Percentiles rank a stretch among this genome's conserved stretches.
phyloP scores from a whole-genome alignment of 2,113 vertebrate genomes.

The Panthera uncia region DNA sequence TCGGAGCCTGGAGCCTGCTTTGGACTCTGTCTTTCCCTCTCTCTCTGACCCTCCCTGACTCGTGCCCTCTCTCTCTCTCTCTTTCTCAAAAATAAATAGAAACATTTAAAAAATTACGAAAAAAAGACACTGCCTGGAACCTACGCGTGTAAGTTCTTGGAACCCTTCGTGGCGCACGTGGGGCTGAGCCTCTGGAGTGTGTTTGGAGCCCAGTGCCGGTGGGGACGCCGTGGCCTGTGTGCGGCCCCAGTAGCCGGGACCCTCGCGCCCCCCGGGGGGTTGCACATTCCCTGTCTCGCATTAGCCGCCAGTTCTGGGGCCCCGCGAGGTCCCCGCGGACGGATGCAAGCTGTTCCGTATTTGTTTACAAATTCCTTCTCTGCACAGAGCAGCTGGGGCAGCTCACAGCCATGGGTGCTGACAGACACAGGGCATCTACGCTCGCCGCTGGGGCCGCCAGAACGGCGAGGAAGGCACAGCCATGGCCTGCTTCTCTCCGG shows the following conservation, averaged over 20 bases:
- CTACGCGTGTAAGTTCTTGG: background rate
- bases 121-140: too few species aligned
- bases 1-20: too few species aligned
- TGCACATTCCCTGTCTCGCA: rapidly evolving
- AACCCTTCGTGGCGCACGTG: rapidly evolving
- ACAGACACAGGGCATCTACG: background rate
- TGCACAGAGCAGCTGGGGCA: background rate
- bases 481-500: background rate
- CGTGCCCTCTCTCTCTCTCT: too few species aligned
- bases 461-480: rapidly evolving
- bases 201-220: background rate
- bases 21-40: too few species aligned
- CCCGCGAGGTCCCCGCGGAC: rapidly evolving
- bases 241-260: background rate
- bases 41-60: too few species aligned
- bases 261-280: rapidly evolving
- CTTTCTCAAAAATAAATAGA: too few species aligned
- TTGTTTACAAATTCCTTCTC: background rate
- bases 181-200: background rate
- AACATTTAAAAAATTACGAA: too few species aligned
- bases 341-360: rapidly evolving
- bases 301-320: background rate
- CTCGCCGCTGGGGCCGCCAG: rapidly evolving
- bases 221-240: rapidly evolving
- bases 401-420: rapidly evolving